Evolutionary conservation across 1,140 invertebrate species (phyloP).

Genomic region (Caligus rogercresseyi): DNA sequence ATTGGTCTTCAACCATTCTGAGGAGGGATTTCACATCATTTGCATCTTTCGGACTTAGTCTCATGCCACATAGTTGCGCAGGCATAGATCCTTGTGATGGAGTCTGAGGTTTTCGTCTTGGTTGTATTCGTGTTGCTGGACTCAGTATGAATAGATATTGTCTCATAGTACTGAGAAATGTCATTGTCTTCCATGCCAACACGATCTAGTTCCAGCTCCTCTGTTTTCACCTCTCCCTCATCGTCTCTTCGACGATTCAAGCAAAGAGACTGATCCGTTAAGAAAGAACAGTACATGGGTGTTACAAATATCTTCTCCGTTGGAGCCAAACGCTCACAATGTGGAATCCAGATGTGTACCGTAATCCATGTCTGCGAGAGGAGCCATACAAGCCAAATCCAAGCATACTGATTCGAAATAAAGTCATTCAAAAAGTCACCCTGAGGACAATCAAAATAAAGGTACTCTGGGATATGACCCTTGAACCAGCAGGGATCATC

Average conservation of each 20-base stretch:
- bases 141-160: constrained; percentile 74
- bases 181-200: constrained; percentile 58
- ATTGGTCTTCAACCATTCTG: constrained; percentile 45
- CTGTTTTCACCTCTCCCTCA: constrained; percentile 78
- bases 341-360: constrained; percentile 89
- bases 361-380: constrained; percentile 88
- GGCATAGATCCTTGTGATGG: constrained; percentile 80
- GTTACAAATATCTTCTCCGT: constrained; percentile 89
- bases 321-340: constrained; percentile 82
- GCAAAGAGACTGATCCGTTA: constrained; percentile 90
- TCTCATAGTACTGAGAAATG: constrained; percentile 79
- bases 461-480: constrained; percentile 59
- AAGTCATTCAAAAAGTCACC: constrained; percentile 64
- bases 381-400: constrained; percentile 84
- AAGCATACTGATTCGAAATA: constrained; percentile 63
- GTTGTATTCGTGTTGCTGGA: constrained; percentile 52
- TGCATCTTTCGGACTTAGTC: constrained; percentile 42
- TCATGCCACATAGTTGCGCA: constrained; percentile 53
- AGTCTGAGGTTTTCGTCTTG: constrained; percentile 55
- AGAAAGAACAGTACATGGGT: constrained; percentile 77
- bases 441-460: constrained; percentile 71
- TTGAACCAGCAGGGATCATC: constrained; percentile 74
- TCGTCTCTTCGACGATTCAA: constrained; percentile 82
- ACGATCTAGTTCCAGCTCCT: constrained; percentile 30
- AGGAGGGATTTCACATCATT: constrained; percentile 39